phyloP scores from a whole-genome alignment of 2,888 invertebrate species.

The Eupithecia subumbrata region DNA sequence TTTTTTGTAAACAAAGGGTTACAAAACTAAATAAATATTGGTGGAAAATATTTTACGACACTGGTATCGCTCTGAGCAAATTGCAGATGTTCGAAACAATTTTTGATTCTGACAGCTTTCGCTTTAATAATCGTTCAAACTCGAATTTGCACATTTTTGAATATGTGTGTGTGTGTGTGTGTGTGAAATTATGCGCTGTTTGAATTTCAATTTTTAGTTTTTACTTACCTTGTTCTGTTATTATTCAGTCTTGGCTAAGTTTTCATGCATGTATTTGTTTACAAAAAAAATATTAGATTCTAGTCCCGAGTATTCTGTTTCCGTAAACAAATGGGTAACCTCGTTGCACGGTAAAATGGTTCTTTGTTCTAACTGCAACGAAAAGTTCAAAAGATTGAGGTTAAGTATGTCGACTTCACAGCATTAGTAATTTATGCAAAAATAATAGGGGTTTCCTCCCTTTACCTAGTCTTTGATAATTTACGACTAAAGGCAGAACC shows the following conservation, averaged over 20 bases:
- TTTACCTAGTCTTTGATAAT: background rate
- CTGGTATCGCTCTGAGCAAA: background rate
- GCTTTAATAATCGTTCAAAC: background rate
- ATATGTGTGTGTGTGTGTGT: background rate
- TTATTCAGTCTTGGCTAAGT: background rate
- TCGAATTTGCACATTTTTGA: background rate
- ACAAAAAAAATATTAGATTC: background rate
- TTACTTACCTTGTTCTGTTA: background rate
- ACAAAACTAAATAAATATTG: background rate
- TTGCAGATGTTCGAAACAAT: background rate
- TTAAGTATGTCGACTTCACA: background rate
- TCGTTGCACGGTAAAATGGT: background rate
- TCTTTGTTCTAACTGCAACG: background rate
- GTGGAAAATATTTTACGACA: background rate
- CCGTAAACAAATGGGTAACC: background rate
- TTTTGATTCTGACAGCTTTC: background rate
- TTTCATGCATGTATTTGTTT: background rate
- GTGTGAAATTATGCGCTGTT: background rate
- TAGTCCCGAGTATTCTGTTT: background rate
- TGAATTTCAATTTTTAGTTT: background rate
- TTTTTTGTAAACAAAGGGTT: background rate
- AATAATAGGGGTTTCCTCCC: background rate
- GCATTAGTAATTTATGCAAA: slow-evolving; percentile 2
- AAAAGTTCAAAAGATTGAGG: slow-evolving; percentile 3
- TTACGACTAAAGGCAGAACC: background rate